Conservation (phyloP, 2,797 vertebrate species). For the Rhodeus uyekii region DNA sequence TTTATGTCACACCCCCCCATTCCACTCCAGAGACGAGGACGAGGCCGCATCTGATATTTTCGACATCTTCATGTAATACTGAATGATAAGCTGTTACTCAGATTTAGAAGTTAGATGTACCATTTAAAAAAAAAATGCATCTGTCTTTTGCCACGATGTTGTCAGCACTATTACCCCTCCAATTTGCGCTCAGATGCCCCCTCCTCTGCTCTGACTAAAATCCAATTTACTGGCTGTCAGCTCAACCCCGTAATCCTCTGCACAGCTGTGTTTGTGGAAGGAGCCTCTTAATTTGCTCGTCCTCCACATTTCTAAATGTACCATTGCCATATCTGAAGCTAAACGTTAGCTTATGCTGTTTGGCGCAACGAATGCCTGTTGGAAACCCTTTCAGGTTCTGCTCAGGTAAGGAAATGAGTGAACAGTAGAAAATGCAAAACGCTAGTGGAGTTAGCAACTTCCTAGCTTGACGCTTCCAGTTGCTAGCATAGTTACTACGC, state of each 20-base stretch:
- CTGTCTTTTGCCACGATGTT: constrained; percentile 77
- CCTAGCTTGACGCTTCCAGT: neutral
- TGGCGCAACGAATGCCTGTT: constrained; percentile 15
- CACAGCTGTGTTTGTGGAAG: constrained; percentile 78
- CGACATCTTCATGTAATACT: constrained; percentile 29
- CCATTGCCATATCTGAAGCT: constrained; percentile 63
- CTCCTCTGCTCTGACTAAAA: constrained; percentile 80
- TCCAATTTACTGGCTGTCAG: constrained; percentile 86
- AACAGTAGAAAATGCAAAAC: neutral
- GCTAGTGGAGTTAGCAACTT: neutral
- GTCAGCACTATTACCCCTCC: constrained; percentile 77
- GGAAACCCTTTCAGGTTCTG: neutral
- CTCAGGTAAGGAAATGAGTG: neutral
- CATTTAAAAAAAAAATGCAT: constrained; percentile 72
- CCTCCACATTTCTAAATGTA: constrained; percentile 73
- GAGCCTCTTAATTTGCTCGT: constrained; percentile 79
- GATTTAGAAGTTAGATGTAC: constrained; percentile 71
- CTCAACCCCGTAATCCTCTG: constrained; percentile 82
- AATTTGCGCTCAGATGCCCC: constrained; percentile 76
- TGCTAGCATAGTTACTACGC: neutral
- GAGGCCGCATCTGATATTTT: constrained; percentile 46
- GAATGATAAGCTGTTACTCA: constrained; percentile 70
- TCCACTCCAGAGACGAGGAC: constrained; percentile 40
- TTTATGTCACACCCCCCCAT: constrained; percentile 36
- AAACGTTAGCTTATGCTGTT: constrained; percentile 24